Percentiles rank a stretch among this genome's conserved stretches.
These are phyloP conservation scores for Invenusta paracnida DNA, from an alignment of 2,888 invertebrate species.

Conservation along the genomic window DNA sequence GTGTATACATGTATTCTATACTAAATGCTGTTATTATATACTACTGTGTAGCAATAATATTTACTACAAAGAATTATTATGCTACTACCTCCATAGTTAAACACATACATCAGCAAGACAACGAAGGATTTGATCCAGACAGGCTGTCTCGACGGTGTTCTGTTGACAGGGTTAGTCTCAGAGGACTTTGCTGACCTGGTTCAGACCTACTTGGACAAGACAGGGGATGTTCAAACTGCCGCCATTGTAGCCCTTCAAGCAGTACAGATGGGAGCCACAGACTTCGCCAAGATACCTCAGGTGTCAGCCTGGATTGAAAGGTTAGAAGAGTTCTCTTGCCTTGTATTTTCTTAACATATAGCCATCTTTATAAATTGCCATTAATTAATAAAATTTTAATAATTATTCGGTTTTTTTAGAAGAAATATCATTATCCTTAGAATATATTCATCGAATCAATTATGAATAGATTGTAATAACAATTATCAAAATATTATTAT, in stretches of 20 bases:
- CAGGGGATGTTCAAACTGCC: conserved; percentile 85
- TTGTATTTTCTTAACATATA: background rate
- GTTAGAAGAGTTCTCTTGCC: conserved; percentile 48
- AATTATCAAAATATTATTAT: too few species aligned
- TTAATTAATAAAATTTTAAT: too few species aligned
- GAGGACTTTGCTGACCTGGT: conserved; percentile 68
- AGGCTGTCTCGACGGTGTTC: conserved; percentile 77
- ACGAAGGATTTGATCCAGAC: conserved; percentile 70
- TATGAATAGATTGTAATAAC: too few species aligned
- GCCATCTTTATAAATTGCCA: background rate
- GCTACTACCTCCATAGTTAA: too few species aligned
- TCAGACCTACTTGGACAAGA: conserved; percentile 77
- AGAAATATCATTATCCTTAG: too few species aligned
- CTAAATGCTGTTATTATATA: too few species aligned
- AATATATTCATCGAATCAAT: too few species aligned
- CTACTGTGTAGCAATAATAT: too few species aligned
- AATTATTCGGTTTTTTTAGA: too few species aligned
- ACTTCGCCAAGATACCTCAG: background rate
- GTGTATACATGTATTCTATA: too few species aligned
- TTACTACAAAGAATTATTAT: too few species aligned
- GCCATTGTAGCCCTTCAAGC: conserved; percentile 47
- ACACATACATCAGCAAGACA: conserved; percentile 72
- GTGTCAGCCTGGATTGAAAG: conserved; percentile 61
- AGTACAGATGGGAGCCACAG: background rate
- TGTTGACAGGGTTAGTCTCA: conserved; percentile 67